These are phyloP conservation scores for Oscheius onirici DNA, from an alignment of 2,888 invertebrate genomes.

Conservation along the genomic window DNA sequence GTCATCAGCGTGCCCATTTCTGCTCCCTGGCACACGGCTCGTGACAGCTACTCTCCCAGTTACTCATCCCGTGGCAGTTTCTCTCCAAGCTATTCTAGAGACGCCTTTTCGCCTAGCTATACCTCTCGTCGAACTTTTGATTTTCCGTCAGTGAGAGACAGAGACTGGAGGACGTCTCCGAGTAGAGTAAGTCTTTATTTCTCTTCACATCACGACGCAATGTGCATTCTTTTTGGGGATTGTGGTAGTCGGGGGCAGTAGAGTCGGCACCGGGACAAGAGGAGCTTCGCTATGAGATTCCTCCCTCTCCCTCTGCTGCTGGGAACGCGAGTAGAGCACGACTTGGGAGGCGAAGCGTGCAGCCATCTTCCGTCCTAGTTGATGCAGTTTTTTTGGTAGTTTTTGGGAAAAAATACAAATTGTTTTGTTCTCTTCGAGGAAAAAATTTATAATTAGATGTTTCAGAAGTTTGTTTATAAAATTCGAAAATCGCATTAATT, in stretches of 20 bases:
- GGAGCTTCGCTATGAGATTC: neutral
- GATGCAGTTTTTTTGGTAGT: too few species aligned
- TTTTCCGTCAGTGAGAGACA: neutral
- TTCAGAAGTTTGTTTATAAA: too few species aligned
- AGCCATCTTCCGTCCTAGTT: neutral
- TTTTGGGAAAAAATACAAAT: too few species aligned
- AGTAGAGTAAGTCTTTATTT: constrained; percentile 2
- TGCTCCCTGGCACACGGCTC: constrained; percentile 46
- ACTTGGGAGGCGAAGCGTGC: neutral
- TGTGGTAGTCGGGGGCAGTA: neutral
- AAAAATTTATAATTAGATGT: too few species aligned
- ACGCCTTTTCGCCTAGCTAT: constrained; percentile 9
- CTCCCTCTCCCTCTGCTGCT: neutral
- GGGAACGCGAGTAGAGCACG: neutral
- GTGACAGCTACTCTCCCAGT: constrained; percentile 15
- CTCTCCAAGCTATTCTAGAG: constrained; percentile 12
- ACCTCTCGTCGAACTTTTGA: constrained; percentile 5
- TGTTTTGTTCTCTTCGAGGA: too few species aligned
- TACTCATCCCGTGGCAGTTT: neutral
- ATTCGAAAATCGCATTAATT: too few species aligned
- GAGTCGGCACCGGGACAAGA: neutral
- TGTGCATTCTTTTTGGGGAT: neutral
- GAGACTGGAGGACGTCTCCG: constrained; percentile 1
- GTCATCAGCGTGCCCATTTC: constrained; percentile 50
- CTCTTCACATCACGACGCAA: constrained; percentile 5